Percentiles rank a stretch among this genome's conserved stretches.
Evolutionary conservation across 1,140 invertebrate species (phyloP).

Genomic region (Platorchestia sp.): DNA sequence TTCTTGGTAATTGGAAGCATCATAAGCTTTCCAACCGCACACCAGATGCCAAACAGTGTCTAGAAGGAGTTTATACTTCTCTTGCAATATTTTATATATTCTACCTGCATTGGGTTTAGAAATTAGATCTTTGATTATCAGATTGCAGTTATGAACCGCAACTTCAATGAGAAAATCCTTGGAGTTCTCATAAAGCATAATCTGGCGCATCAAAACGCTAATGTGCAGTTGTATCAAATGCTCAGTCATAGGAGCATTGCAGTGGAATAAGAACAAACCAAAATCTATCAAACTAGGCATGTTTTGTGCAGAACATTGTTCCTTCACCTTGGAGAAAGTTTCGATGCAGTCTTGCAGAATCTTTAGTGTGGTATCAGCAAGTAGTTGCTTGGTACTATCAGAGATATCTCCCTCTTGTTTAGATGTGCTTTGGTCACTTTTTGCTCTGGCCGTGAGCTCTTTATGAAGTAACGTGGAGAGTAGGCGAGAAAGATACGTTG

Average conservation of each 20-base stretch:
- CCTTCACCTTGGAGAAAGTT: not conserved
- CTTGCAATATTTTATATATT: constrained; percentile 3
- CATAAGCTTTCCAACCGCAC: constrained; percentile 29
- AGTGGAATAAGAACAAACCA: constrained; percentile 27
- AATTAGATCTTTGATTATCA: not conserved
- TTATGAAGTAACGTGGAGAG: constrained; percentile 58
- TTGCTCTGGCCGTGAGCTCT: constrained; percentile 42
- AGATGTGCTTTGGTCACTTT: not conserved
- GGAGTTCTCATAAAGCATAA: not conserved
- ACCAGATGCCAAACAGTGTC: constrained; percentile 29
- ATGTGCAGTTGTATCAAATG: not conserved
- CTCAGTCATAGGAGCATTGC: not conserved
- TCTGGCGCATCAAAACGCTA: not conserved
- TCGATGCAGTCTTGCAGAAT: not conserved
- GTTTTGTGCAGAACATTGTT: not conserved
- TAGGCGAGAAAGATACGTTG: constrained; percentile 58
- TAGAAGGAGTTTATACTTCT: constrained; percentile 46
- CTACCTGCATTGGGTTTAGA: not conserved
- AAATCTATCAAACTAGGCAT: constrained; percentile 40
- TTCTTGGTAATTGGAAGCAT: not conserved
- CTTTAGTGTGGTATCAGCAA: not conserved
- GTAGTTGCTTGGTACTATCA: not conserved
- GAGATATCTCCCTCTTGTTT: not conserved
- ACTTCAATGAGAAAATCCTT: not conserved
- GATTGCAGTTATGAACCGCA: not conserved